Percentiles rank a stretch among this genome's conserved stretches.
These are phyloP conservation scores for Apteryx owenii DNA, from an alignment of 2,113 vertebrate species.

Conservation along the genomic window DNA sequence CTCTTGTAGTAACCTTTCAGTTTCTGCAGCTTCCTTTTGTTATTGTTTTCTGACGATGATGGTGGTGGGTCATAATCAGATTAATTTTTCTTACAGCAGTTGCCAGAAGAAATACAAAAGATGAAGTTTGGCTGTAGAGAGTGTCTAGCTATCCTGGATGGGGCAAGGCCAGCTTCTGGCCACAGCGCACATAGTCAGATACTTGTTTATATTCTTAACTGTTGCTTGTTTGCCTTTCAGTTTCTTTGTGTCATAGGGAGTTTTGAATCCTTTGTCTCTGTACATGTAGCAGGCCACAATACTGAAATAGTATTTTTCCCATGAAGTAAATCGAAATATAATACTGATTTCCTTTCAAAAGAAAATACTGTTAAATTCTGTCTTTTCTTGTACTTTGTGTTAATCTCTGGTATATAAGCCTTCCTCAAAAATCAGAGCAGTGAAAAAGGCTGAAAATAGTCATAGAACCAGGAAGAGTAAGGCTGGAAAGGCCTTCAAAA, in stretches of 20 bases:
- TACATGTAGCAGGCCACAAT: not conserved
- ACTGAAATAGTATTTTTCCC: not conserved
- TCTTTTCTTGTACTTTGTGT: not conserved
- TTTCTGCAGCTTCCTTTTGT: not conserved
- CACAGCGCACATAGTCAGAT: not conserved
- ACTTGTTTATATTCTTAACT: not conserved
- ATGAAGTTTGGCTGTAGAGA: not conserved
- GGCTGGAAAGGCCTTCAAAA: not conserved
- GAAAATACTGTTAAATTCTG: not conserved
- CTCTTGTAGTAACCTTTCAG: not conserved
- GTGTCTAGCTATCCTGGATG: not conserved
- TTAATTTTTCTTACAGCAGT: not conserved
- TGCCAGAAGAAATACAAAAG: conserved; percentile 38
- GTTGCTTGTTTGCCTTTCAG: not conserved
- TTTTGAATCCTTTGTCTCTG: not conserved
- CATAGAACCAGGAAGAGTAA: not conserved
- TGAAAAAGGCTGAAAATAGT: not conserved
- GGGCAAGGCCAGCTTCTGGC: not conserved
- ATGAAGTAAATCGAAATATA: not conserved
- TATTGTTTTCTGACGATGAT: not conserved
- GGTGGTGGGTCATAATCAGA: not conserved
- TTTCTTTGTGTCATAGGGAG: not conserved
- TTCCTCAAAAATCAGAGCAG: not conserved
- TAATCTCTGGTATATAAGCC: not conserved
- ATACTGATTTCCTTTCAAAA: not conserved